Evolutionary conservation across 2,888 invertebrate species (phyloP), one percentile per base, ranked within the genome.

Genomic region (Pyrochroa serraticornis): DNA sequence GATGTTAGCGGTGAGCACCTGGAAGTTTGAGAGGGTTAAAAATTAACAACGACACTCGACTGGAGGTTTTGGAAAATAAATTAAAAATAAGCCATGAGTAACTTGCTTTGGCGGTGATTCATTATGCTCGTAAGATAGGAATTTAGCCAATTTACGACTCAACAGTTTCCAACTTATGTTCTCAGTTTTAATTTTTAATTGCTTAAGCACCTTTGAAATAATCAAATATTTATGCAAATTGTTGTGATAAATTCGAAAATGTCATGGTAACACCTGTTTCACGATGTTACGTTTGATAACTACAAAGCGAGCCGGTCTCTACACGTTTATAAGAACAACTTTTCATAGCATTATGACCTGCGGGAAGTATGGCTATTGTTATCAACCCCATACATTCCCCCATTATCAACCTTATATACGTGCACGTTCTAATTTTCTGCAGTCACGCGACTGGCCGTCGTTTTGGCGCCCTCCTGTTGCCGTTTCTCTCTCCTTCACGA

Each of bases 1-100:
- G 44, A 85, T 87, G 80, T 95, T 95, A 42, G 92, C 95, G 30
- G 84, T 79, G 64, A 95, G 84, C 61, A 92, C 87, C 95, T 95
- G 85, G 0, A 75, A 75, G n/a, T 44, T 13, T 7, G 22, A 2
- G 5, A 22, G 5, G 22, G 5, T 22, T 22, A 22, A 22, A 22
- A 22, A 2, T 22, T n/a, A n/a, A n/a, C n/a, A 22, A 22, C 22
- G 22, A 5, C 5, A 22, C 5, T 22, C 22, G 3, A 22, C 5
- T 5, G 2, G 22, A 22, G 5, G 5, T 22, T 22, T 22, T 22
- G 50, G 53, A 60, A 34, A 30, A 44, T 3, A 51, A 3, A 56
- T 43, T 14, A 7, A 46, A 9, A 32, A 52, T 8, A 35, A 35
- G 2, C 35, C 2, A 35, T 9, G 10, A 2, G 35, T 35, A 6